These are phyloP conservation scores for Ypsolopha sequella DNA, from an alignment of 2,888 invertebrate genomes.

Conservation along the genomic window DNA sequence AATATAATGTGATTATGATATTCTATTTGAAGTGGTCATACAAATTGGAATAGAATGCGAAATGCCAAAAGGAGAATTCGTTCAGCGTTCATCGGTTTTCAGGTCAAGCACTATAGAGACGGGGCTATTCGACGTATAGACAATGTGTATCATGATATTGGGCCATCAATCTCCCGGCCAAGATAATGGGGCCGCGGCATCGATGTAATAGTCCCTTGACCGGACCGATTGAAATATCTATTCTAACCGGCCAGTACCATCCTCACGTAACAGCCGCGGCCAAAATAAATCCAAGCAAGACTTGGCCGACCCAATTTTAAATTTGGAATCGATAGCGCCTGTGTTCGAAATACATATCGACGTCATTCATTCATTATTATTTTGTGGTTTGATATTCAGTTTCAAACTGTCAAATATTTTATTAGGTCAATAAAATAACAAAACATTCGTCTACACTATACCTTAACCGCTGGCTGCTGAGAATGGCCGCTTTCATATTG, in stretches of 20 bases:
- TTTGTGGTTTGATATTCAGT: too few species aligned
- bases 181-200: slow-evolving; percentile 45
- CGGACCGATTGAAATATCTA: slow-evolving; percentile 49
- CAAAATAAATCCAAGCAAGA: slow-evolving; percentile 11
- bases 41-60: background rate
- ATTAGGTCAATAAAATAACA: too few species aligned
- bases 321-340: slow-evolving; percentile 8
- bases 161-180: slow-evolving; percentile 50
- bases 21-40: background rate
- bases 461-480: too few species aligned
- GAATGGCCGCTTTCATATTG: too few species aligned
- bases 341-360: too few species aligned
- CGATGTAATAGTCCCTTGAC: slow-evolving; percentile 52
- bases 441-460: too few species aligned
- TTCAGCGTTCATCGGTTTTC: background rate
- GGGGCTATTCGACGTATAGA: too few species aligned
- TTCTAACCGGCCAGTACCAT: slow-evolving; percentile 11
- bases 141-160: slow-evolving; percentile 36
- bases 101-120: too few species aligned
- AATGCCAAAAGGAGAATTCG: background rate
- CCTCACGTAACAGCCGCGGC: slow-evolving; percentile 18
- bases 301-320: slow-evolving; percentile 21
- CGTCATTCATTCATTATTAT: too few species aligned
- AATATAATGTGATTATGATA: too few species aligned
- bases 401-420: too few species aligned